Percentiles rank a stretch among this genome's conserved stretches.
Conservation (phyloP, 2,113 vertebrate species). For the Hydropotes inermis region DNA sequence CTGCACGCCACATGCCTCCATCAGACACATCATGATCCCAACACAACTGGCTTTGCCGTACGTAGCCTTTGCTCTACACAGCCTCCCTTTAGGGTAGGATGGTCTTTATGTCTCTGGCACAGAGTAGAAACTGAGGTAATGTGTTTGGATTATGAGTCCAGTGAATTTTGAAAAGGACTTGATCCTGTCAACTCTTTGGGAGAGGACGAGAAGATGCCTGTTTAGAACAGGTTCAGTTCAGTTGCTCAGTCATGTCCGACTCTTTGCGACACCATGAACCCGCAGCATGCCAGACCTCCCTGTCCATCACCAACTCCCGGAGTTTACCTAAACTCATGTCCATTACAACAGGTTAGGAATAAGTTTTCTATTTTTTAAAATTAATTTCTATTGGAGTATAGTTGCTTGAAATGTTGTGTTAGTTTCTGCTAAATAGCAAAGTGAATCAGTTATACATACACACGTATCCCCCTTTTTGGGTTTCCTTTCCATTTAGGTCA, state of each 20-base stretch:
- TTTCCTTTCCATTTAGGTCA: background rate
- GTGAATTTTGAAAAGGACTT: background rate
- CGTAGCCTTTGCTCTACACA: background rate
- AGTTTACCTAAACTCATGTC: background rate
- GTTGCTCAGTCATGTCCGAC: background rate
- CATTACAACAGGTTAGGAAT: background rate
- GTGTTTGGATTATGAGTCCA: background rate
- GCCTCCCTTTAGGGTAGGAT: background rate
- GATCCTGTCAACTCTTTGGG: background rate
- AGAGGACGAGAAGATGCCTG: background rate
- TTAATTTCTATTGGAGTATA: background rate
- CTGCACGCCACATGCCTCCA: background rate
- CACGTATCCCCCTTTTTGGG: background rate
- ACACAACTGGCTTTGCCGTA: rapidly evolving
- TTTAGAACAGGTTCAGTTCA: background rate
- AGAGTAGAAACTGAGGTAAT: background rate
- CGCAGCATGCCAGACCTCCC: background rate
- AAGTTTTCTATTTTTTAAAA: background rate
- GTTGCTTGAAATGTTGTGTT: background rate
- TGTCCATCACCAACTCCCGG: background rate
- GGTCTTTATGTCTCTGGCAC: background rate
- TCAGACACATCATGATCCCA: background rate
- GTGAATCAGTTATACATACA: background rate
- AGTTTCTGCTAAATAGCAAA: background rate
- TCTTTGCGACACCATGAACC: background rate